Conservation (phyloP, 2,888 invertebrate genomes). For the Ichneumoninae sp. region DNA sequence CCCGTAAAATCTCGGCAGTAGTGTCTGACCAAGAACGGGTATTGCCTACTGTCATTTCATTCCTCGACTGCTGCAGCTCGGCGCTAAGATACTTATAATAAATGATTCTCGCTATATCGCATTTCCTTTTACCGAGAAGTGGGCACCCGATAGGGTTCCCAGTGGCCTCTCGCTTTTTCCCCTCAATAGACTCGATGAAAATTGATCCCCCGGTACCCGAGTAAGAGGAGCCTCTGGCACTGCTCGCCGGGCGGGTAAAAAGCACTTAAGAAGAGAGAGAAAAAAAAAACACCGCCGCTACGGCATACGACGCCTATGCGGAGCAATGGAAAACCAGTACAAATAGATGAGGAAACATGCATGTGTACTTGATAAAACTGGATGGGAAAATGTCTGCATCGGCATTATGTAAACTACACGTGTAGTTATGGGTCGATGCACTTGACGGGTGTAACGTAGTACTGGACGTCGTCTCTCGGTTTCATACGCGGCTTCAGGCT, state of each 20-base stretch:
- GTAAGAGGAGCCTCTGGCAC: slow-evolving; percentile 18
- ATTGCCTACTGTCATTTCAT: not conserved
- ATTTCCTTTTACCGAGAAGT: slow-evolving; percentile 23
- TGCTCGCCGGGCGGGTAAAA: slow-evolving; percentile 21
- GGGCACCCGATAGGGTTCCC: slow-evolving; percentile 14
- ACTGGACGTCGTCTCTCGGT: slow-evolving; percentile 3
- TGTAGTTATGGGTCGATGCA: slow-evolving; percentile 17
- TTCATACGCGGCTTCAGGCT: not conserved
- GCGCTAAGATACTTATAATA: slow-evolving; percentile 1
- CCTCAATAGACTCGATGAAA: slow-evolving; percentile 27
- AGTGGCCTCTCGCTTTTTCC: slow-evolving; percentile 12
- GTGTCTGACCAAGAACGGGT: not conserved
- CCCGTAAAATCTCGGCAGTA: not conserved
- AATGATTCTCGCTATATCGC: slow-evolving; percentile 40
- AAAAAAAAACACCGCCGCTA: not conserved
- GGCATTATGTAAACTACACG: slow-evolving; percentile 34
- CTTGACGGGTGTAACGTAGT: slow-evolving; percentile 40
- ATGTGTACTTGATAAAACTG: slow-evolving; percentile 23
- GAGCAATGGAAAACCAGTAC: not conserved
- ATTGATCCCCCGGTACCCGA: slow-evolving; percentile 28
- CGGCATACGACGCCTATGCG: not conserved
- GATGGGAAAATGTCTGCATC: slow-evolving; percentile 14
- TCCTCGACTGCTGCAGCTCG: not conserved
- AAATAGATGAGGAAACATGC: not conserved
- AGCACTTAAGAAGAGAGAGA: slow-evolving; percentile 42